Evolutionary conservation across 2,888 invertebrate genomes (phyloP).

Genomic region (Cheilosia scutellata): DNA sequence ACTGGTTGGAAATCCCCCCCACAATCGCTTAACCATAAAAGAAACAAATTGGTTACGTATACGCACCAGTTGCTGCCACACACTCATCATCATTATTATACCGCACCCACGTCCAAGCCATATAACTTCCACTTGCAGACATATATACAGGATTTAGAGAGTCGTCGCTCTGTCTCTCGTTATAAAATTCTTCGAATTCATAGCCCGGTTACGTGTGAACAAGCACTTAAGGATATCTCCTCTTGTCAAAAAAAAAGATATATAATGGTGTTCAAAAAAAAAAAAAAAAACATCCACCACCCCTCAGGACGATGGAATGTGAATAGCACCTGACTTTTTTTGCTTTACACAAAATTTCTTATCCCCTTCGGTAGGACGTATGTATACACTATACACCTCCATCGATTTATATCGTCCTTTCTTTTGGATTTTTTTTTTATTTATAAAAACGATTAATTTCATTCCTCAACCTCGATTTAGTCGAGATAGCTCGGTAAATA

Average conservation of each 20-base stretch:
- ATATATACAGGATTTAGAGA: neutral
- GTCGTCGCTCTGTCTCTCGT: neutral
- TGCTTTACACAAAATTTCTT: neutral
- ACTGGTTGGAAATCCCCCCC: neutral
- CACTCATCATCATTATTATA: slow-evolving; percentile 26
- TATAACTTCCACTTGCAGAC: neutral
- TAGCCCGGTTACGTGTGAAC: slow-evolving; percentile 25
- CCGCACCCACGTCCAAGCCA: neutral
- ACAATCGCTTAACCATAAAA: slow-evolving; percentile 7
- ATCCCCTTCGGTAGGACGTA: neutral
- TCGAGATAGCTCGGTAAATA: neutral
- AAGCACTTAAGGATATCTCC: slow-evolving; percentile 8
- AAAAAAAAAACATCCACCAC: neutral
- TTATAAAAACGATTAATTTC: neutral
- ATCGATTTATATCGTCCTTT: slow-evolving; percentile 1
- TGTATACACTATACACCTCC: neutral
- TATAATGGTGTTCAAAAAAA: neutral
- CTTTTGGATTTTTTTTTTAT: too few relatives aligned
- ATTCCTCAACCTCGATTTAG: neutral
- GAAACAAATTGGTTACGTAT: slow-evolving; percentile 53
- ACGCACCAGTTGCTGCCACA: slow-evolving; percentile 60
- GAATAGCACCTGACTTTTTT: slow-evolving; percentile 5
- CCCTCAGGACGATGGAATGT: neutral
- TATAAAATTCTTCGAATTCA: slow-evolving; percentile 3
- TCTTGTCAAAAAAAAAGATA: neutral